These are phyloP conservation scores for Sylvilagus floridanus DNA, from an alignment of 2,797 vertebrate genomes.

Conservation along the genomic window DNA sequence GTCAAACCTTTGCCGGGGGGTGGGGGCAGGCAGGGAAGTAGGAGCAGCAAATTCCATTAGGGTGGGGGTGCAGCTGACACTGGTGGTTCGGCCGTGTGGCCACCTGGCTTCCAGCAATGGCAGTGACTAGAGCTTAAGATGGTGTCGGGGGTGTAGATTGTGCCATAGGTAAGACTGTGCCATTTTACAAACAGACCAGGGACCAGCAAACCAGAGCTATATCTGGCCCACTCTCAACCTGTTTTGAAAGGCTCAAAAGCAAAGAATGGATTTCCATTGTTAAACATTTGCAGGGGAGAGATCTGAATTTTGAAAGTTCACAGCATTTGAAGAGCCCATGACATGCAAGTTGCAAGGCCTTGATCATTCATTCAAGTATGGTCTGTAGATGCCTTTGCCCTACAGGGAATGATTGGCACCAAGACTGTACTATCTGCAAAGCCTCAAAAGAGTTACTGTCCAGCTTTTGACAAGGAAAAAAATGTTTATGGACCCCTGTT, in stretches of 20 bases:
- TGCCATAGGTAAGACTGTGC: too few relatives aligned
- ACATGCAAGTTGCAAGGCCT: neutral
- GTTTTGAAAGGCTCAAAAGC: neutral
- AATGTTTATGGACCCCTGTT: neutral
- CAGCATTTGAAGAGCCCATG: neutral
- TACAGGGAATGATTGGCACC: neutral
- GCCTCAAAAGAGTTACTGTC: neutral
- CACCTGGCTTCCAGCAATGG: too few relatives aligned
- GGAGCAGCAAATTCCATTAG: too few relatives aligned
- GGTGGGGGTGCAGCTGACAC: too few relatives aligned
- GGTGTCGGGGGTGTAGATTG: too few relatives aligned
- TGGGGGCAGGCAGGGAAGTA: too few relatives aligned
- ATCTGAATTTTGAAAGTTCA: slow-evolving; percentile 4
- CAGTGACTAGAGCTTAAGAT: too few relatives aligned
- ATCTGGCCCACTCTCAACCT: neutral
- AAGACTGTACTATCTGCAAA: neutral
- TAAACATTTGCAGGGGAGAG: neutral
- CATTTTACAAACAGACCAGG: too few relatives aligned
- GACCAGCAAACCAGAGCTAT: neutral
- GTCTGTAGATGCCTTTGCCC: neutral
- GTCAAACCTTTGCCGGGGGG: too few relatives aligned
- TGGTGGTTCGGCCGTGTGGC: too few relatives aligned
- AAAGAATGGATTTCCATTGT: neutral
- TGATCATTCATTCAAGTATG: slow-evolving; percentile 9
- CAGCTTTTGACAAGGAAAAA: neutral